A percentile compares a stretch with the other conserved stretches of the same genome.
Evolutionary conservation across 2,113 vertebrate genomes (phyloP).

Genomic region (Coreoperca whiteheadi): DNA sequence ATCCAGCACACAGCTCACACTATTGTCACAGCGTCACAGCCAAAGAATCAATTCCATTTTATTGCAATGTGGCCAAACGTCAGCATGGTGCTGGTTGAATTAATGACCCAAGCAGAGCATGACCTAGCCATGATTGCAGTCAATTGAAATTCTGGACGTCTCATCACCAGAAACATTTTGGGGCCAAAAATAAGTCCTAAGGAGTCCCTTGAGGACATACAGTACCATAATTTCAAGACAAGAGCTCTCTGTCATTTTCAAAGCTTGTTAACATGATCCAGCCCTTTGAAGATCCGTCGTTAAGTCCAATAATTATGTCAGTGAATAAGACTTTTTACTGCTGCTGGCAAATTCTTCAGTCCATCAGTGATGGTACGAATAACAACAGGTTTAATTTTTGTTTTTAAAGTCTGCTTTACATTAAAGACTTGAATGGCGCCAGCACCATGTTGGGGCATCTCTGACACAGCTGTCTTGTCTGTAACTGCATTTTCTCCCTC

Average conservation of each 20-base stretch:
- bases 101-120: constrained; percentile 51
- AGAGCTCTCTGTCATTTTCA: constrained; percentile 52
- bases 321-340: constrained; percentile 60
- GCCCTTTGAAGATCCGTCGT: constrained; percentile 71
- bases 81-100: constrained; percentile 20
- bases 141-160: constrained; percentile 44
- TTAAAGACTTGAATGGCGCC: constrained; percentile 51
- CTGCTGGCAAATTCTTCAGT: constrained; percentile 38
- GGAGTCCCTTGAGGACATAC: constrained; percentile 44
- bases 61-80: constrained; percentile 46
- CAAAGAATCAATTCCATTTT: constrained; percentile 53
- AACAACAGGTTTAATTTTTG: constrained; percentile 15
- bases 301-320: constrained; percentile 60
- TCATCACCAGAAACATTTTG: constrained; percentile 51
- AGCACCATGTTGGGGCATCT: constrained; percentile 21
- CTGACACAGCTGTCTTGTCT: constrained; percentile 52
- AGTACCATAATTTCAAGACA: constrained; percentile 51
- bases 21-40: constrained; percentile 35
- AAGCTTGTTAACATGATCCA: constrained; percentile 71
- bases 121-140: constrained; percentile 38
- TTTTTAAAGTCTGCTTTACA: constrained; percentile 59
- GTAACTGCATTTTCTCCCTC: constrained; percentile 43
- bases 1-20: background rate
- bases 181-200: constrained; percentile 42
- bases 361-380: constrained; percentile 26